phyloP scores from a whole-genome alignment of 2,888 invertebrate species.

The Gasteruption jaculator region DNA sequence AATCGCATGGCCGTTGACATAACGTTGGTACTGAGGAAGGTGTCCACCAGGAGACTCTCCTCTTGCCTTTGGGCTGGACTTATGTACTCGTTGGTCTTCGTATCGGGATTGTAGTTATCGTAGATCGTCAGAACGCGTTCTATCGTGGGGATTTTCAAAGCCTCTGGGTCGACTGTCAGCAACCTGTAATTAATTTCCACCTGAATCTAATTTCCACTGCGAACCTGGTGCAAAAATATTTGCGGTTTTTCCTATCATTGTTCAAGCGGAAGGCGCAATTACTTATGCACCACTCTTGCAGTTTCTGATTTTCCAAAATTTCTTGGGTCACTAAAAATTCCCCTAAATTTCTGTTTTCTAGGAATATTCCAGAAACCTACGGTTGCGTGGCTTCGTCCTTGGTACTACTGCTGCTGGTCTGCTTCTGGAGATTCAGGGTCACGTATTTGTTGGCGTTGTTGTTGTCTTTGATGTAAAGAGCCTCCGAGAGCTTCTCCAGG shows the following conservation, averaged over 20 bases:
- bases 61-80: slow-evolving; percentile 57
- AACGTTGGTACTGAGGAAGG: slow-evolving; percentile 54
- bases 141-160: slow-evolving; percentile 68
- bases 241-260: too few species aligned
- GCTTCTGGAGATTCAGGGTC: slow-evolving; percentile 70
- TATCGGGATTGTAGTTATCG: slow-evolving; percentile 81
- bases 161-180: slow-evolving; percentile 61
- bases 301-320: neutral
- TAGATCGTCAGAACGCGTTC: slow-evolving; percentile 65
- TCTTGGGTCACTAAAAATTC: neutral
- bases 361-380: slow-evolving; percentile 55
- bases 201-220: too few species aligned
- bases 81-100: slow-evolving; percentile 70
- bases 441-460: slow-evolving; percentile 71
- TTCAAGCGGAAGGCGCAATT: too few species aligned
- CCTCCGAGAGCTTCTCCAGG: slow-evolving; percentile 67
- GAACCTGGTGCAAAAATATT: too few species aligned
- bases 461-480: slow-evolving; percentile 65
- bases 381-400: slow-evolving; percentile 71
- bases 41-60: slow-evolving; percentile 44
- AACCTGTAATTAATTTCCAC: too few species aligned
- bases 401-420: slow-evolving; percentile 65
- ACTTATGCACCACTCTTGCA: too few species aligned
- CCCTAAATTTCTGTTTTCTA: neutral
- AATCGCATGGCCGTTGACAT: slow-evolving; percentile 55